phyloP scores from a whole-genome alignment of 2,113 vertebrate genomes.

The Copsychus sechellarum region DNA sequence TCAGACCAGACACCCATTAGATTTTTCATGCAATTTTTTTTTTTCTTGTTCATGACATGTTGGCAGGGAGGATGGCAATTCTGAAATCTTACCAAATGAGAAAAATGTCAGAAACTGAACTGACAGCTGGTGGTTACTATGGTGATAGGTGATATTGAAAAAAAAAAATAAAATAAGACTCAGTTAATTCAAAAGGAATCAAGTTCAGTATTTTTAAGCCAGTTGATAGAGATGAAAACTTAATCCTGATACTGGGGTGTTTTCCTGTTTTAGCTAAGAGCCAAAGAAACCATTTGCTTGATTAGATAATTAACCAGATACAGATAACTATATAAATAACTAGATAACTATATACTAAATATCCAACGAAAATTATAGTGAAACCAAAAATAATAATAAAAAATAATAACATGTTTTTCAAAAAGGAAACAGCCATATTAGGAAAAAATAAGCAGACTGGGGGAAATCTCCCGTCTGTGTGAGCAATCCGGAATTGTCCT shows the following conservation, averaged over 20 bases:
- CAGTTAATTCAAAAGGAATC: slow-evolving; percentile 86
- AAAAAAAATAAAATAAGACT: slow-evolving; percentile 81
- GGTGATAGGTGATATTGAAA: slow-evolving; percentile 88
- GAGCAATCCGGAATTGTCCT: slow-evolving; percentile 1
- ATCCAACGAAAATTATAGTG: slow-evolving; percentile 42
- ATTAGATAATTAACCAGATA: slow-evolving; percentile 59
- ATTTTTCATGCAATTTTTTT: slow-evolving; percentile 93
- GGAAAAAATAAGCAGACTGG: background rate
- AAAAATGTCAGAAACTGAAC: slow-evolving; percentile 98
- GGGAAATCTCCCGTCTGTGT: background rate
- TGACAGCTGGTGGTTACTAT: slow-evolving; percentile 90
- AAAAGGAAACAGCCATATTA: slow-evolving; percentile 20
- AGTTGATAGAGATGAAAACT: slow-evolving; percentile 81
- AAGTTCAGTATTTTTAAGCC: slow-evolving; percentile 83
- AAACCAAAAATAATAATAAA: slow-evolving; percentile 10
- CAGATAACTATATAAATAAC: background rate
- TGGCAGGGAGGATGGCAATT: slow-evolving; percentile 98
- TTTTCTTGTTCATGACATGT: slow-evolving; percentile 93
- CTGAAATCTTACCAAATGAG: slow-evolving; percentile 98
- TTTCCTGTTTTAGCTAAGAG: slow-evolving; percentile 69
- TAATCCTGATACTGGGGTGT: slow-evolving; percentile 73
- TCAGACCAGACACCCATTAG: slow-evolving; percentile 99
- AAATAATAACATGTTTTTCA: background rate
- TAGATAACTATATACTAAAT: slow-evolving; percentile 13
- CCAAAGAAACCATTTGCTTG: slow-evolving; percentile 72